Percentiles rank a stretch among this genome's conserved stretches.
These are phyloP conservation scores for Monochamus alternatus DNA, from an alignment of 2,888 invertebrate genomes.

Conservation along the genomic window DNA sequence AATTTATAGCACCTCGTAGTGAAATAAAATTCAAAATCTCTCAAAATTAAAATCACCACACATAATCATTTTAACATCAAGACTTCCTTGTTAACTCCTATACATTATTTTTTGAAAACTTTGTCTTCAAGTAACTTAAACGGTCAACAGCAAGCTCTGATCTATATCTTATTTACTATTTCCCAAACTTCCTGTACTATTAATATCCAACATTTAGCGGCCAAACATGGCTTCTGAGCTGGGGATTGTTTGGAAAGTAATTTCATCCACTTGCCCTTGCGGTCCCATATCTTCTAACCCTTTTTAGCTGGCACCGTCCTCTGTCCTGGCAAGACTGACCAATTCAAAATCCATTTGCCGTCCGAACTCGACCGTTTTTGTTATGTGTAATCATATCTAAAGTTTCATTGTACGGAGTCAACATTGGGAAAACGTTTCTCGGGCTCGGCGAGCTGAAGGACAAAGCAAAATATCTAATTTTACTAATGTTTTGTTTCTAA, in stretches of 20 bases:
- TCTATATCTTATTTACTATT: neutral
- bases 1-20: too few relatives aligned
- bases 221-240: neutral
- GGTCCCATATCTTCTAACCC: conserved; percentile 22
- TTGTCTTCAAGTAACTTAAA: too few relatives aligned
- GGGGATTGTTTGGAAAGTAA: conserved; percentile 29
- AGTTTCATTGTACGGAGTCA: neutral
- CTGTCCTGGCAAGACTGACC: conserved; percentile 19
- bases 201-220: conserved; percentile 30
- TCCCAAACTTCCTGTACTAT: conserved; percentile 4
- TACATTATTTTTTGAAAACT: too few relatives aligned
- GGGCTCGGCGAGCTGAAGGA: too few relatives aligned
- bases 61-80: too few relatives aligned
- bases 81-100: too few relatives aligned
- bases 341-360: conserved; percentile 28
- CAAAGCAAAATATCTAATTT: too few relatives aligned
- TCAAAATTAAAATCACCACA: too few relatives aligned
- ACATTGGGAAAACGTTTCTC: neutral
- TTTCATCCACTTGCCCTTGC: conserved; percentile 30
- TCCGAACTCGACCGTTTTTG: conserved; percentile 21
- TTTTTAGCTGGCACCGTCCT: conserved; percentile 17
- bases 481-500: too few relatives aligned
- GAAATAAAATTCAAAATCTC: too few relatives aligned
- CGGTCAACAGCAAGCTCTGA: too few relatives aligned
- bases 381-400: neutral